These are phyloP conservation scores for Folsomia candida DNA, from an alignment of 2,888 invertebrate species.

Conservation along the genomic window DNA sequence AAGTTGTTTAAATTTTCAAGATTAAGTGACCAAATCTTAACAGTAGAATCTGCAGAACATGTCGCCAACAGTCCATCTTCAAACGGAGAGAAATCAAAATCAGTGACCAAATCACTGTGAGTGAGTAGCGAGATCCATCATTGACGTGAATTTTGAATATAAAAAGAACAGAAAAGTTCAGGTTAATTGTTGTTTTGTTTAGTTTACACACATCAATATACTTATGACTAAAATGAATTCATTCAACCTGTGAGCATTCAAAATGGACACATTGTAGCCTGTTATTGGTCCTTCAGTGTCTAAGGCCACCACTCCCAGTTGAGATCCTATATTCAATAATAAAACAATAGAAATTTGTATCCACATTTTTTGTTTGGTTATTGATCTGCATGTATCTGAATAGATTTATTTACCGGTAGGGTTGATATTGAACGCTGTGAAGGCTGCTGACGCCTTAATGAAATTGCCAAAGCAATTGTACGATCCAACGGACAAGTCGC, in stretches of 20 bases:
- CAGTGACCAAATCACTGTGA: slow-evolving; percentile 86
- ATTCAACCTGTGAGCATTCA: too few species aligned
- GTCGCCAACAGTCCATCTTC: slow-evolving; percentile 89
- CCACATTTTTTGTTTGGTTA: not conserved
- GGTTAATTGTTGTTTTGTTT: too few species aligned
- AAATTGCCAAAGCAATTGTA: slow-evolving; percentile 94
- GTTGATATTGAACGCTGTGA: slow-evolving; percentile 94
- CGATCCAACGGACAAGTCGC: slow-evolving; percentile 86
- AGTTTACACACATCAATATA: too few species aligned
- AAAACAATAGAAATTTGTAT: not conserved
- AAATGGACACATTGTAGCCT: slow-evolving; percentile 70
- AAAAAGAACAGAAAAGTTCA: too few species aligned
- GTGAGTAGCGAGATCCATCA: not conserved
- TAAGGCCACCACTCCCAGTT: slow-evolving; percentile 81
- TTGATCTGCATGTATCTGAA: not conserved
- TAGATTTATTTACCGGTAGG: slow-evolving; percentile 64
- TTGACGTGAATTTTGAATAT: too few species aligned
- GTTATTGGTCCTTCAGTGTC: slow-evolving; percentile 83
- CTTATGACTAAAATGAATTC: too few species aligned
- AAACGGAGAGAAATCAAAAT: slow-evolving; percentile 93
- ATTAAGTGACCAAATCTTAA: slow-evolving; percentile 51
- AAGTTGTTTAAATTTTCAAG: slow-evolving; percentile 37
- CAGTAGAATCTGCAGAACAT: slow-evolving; percentile 61
- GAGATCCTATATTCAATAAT: slow-evolving; percentile 63
- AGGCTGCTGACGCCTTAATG: slow-evolving; percentile 86